Percentiles rank a stretch among this genome's conserved stretches.
phyloP scores from a whole-genome alignment of 2,113 vertebrate species.

The Panthera leo region DNA sequence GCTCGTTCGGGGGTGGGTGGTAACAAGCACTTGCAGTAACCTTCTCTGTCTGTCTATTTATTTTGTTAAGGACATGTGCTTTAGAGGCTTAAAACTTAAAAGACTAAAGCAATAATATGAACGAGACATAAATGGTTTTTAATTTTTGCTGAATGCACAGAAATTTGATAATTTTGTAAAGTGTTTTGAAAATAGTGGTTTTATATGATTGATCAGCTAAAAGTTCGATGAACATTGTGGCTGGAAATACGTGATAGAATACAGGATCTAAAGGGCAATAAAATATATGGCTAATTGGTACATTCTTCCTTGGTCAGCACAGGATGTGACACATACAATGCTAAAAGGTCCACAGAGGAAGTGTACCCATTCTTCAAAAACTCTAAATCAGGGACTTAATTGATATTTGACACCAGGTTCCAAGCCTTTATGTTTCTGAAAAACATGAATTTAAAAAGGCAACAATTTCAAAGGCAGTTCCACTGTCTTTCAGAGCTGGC shows the following conservation, averaged over 20 bases:
- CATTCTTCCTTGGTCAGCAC: neutral
- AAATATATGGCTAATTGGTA: neutral
- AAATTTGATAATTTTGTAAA: neutral
- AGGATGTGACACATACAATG: neutral
- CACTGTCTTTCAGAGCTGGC: neutral
- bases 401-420: neutral
- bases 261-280: neutral
- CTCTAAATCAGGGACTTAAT: neutral
- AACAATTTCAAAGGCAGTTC: neutral
- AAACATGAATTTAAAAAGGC: neutral
- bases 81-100: neutral
- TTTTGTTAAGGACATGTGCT: neutral
- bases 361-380: neutral
- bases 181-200: neutral
- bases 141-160: neutral
- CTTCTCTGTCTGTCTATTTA: neutral
- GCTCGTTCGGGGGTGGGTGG: neutral
- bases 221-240: neutral
- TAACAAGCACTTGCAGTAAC: neutral
- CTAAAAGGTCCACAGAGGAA: too few relatives aligned
- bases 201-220: neutral
- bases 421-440: neutral
- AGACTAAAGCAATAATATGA: neutral
- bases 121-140: neutral
- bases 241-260: neutral